phyloP scores from a whole-genome alignment of 2,888 invertebrate genomes.

The Drosophila nigritarsus region DNA sequence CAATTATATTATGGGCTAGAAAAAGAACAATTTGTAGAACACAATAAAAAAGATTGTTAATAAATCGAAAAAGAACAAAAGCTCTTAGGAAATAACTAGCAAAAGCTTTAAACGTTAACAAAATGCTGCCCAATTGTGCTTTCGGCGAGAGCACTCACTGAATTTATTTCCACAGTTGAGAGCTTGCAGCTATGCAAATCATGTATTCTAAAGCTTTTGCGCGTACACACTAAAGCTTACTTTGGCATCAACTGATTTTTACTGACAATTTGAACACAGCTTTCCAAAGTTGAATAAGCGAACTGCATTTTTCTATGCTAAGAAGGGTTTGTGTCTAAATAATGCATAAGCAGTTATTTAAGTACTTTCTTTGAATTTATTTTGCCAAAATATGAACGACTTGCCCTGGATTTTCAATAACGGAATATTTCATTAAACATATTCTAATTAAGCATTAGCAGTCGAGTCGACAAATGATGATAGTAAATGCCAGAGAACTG shows the following conservation, averaged over 20 bases:
- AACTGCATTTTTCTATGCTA: not conserved
- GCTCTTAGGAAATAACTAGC: not conserved
- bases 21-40: conserved; percentile 26
- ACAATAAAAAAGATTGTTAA: conserved; percentile 19
- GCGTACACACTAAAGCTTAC: not conserved
- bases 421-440: not conserved
- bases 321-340: not conserved
- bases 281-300: not conserved
- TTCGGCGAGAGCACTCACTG: not conserved
- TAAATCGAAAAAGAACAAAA: conserved; percentile 15
- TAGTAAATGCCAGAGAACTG: not conserved
- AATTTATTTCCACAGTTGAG: not conserved
- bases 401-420: not conserved
- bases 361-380: not conserved
- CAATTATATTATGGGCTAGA: conserved; percentile 28
- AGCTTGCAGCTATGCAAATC: not conserved
- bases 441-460: not conserved
- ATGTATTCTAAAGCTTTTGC: not conserved
- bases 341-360: not conserved
- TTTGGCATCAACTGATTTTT: not conserved
- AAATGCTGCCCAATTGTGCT: not conserved
- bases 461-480: not conserved
- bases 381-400: not conserved
- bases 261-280: not conserved
- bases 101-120: conserved; percentile 1